phyloP scores from a whole-genome alignment of 2,113 vertebrate genomes.

The Edolisoma coerulescens region DNA sequence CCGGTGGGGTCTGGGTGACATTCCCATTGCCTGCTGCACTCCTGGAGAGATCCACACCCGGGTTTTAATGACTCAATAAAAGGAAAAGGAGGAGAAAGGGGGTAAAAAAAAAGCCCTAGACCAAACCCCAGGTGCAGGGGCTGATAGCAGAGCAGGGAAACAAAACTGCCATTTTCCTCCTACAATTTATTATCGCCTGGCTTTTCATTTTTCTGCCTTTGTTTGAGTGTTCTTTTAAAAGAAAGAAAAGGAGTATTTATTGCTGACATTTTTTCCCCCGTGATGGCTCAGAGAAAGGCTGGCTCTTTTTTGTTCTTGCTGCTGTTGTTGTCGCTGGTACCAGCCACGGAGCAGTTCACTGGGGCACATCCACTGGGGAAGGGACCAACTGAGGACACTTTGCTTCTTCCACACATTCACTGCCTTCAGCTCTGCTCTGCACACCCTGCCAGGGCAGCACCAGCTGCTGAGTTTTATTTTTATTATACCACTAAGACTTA shows the following conservation, averaged over 20 bases:
- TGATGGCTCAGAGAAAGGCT: neutral
- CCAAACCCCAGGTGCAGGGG: neutral
- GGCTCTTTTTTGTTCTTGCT: neutral
- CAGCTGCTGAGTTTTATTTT: neutral
- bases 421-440: neutral
- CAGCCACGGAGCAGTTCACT: neutral
- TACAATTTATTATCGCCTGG: conserved; percentile 9
- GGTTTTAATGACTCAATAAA: neutral
- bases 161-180: conserved; percentile 39
- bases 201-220: conserved; percentile 41
- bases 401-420: neutral
- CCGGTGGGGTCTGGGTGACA: neutral
- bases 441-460: neutral
- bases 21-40: neutral
- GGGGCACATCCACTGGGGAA: neutral
- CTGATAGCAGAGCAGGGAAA: conserved; percentile 47
- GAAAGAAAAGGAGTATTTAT: conserved; percentile 44
- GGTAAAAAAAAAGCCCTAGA: neutral
- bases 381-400: neutral
- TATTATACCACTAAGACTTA: conserved; percentile 35
- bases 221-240: neutral
- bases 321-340: neutral
- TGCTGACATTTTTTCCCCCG: neutral
- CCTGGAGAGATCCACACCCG: neutral
- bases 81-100: neutral